Base-by-base conservation (phyloP, 1,140 invertebrate species). In the Galleria mellonella region DNA sequence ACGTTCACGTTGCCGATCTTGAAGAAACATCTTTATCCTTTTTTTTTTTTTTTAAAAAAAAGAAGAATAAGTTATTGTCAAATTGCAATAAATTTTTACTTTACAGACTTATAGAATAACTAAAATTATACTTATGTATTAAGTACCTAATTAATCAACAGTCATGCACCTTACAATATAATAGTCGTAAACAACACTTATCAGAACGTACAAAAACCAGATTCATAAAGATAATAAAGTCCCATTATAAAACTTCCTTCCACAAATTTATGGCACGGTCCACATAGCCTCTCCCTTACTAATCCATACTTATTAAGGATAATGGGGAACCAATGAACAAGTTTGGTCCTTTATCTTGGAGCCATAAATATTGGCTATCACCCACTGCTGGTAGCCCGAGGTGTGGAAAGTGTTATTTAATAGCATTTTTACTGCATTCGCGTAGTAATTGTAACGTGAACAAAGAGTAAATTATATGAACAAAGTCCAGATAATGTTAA, bases 241-340 rank as follows among this genome's bases (percentile, higher is more conserved):
- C 41, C 62, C 61, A 77, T 74, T 73, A 78, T 77, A 81, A 83
- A 78, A 67, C 65, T 55, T 57, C 64, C 60, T 61, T 62, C 62
- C 49, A 52, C 59, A 66, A 78, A 84, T 82, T 82, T 84, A 82
- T 63, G 67, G 55, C 43, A 43, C 49, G 61, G 58, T 67, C 65
- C 66, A 61, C 48, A 23, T 23, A 55, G 62, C 72, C 68, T 72
- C 68, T 51, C 75, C 70, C 72, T 23, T 23, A 23, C 17, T 84
- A 84, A 84, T 84, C 75, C 77, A 74, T 76, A 82, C 77, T 82
- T 84, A 81, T 82, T 84, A 84, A 73, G 73, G 81, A 81, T 79
- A 82, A 84, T 82, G 75, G 75, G 55, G 63, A 79, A 81, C 73
- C 72, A 43, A 72, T 72, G 72, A 76, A 73, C 71, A 73, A 77